Percentiles rank a stretch among this genome's conserved stretches.
These are phyloP conservation scores for Lucifuga dentata DNA, from an alignment of 2,113 vertebrate genomes.

Conservation along the genomic window DNA sequence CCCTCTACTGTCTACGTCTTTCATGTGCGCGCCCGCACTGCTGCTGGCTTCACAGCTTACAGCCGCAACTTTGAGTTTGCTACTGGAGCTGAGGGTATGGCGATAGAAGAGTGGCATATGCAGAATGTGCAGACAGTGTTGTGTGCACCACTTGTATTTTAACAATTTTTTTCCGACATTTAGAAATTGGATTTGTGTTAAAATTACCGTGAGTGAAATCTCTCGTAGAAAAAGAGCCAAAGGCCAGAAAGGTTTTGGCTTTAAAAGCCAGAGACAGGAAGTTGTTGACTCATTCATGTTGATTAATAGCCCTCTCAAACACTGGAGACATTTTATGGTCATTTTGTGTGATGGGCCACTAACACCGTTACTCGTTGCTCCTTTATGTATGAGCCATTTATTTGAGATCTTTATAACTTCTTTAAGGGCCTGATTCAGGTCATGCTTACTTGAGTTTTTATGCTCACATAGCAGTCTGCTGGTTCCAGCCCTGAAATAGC, in stretches of 20 bases:
- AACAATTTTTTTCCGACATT: not conserved
- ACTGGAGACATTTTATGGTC: constrained; percentile 42
- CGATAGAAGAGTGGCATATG: not conserved
- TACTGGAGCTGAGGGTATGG: constrained; percentile 94
- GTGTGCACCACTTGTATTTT: not conserved
- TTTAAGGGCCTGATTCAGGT: constrained; percentile 33
- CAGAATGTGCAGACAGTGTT: constrained; percentile 2
- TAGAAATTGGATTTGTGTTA: not conserved
- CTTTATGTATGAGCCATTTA: constrained; percentile 58
- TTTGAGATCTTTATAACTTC: constrained; percentile 51
- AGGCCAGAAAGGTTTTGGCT: not conserved
- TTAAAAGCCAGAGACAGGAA: constrained; percentile 23
- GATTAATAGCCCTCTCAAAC: constrained; percentile 49
- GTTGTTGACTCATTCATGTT: constrained; percentile 23
- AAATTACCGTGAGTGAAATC: not conserved
- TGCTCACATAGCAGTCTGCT: constrained; percentile 34
- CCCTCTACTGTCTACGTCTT: constrained; percentile 94
- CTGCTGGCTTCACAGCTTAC: constrained; percentile 93
- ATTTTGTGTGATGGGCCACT: constrained; percentile 53
- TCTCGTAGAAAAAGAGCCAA: constrained; percentile 19
- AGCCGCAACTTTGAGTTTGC: constrained; percentile 96
- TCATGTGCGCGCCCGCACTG: constrained; percentile 93
- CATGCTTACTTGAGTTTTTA: constrained; percentile 20
- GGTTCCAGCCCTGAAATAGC: constrained; percentile 35
- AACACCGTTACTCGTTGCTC: constrained; percentile 49